phyloP scores from a whole-genome alignment of 2,888 invertebrate species.

The Acronicta leporina region DNA sequence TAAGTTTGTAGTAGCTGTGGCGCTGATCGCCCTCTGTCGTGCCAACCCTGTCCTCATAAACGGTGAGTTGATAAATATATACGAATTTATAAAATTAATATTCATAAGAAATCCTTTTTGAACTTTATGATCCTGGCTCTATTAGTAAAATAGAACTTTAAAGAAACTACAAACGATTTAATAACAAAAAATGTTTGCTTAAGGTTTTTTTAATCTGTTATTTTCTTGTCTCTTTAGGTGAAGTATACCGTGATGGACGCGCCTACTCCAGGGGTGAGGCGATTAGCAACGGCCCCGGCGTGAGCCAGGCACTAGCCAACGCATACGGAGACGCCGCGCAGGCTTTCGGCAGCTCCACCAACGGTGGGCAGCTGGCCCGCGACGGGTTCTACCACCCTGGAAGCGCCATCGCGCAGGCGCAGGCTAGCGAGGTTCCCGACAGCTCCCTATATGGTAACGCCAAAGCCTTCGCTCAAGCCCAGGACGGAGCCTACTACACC shows the following conservation, averaged over 20 bases:
- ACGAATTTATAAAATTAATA: too few species aligned
- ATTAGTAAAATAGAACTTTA: too few species aligned
- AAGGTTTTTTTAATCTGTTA: neutral
- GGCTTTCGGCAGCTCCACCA: constrained; percentile 43
- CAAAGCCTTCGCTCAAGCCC: constrained; percentile 55
- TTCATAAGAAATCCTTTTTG: neutral
- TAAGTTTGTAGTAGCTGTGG: constrained; percentile 76
- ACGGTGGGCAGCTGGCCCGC: constrained; percentile 57
- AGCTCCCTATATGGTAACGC: constrained; percentile 42
- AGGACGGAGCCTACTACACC: constrained; percentile 68
- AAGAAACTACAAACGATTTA: too few species aligned
- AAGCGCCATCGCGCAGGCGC: constrained; percentile 65
- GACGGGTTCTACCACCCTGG: constrained; percentile 68
- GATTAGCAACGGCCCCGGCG: constrained; percentile 67
- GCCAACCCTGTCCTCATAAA: constrained; percentile 76
- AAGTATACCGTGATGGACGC: constrained; percentile 76
- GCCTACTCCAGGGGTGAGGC: constrained; percentile 73
- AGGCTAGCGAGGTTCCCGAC: constrained; percentile 42
- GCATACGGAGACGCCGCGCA: constrained; percentile 61
- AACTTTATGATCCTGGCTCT: too few species aligned
- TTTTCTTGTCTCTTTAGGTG: constrained; percentile 62
- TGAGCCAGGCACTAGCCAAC: constrained; percentile 70
- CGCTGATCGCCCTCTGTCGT: constrained; percentile 75
- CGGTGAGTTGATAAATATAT: constrained; percentile 69
- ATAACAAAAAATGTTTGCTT: too few species aligned